Base-by-base conservation (phyloP, 2,113 vertebrate species). In the Cyprichromis sp. region DNA sequence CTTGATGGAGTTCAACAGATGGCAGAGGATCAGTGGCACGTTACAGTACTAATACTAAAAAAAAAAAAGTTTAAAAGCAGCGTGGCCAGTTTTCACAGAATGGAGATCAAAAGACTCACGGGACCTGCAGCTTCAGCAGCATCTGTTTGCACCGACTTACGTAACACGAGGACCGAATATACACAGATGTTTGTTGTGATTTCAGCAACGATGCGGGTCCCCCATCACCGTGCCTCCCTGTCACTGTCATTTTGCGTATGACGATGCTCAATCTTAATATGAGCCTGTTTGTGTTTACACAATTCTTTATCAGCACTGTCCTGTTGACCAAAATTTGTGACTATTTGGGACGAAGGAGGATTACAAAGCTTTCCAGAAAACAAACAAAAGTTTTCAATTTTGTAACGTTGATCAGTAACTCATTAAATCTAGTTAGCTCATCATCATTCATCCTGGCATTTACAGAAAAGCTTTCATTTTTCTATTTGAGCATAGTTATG, bases 161-260 rank as follows among this genome's bases (percentile, higher is more conserved):
- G 8, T 61, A 76, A 80, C 5, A 12, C 19, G 14, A 84, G 73
- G 38, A 79, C 10, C 42, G 14, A 40, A 63, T 24, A 19, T 0
- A 26, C n/a, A 78, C 17, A 57, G 34, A 36, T 17, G 73, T 87
- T 85, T 88, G 88, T 88, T 90, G 85, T 86, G 54, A 85, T 79
- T 83, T 47, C 4, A 83, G 71, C 68, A 86, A 83, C 52, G 9
- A 29, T 42, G 29, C 40, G 9, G 26, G 83, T 82, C 9, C 7
- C 7, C n/a, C 2, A 73, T 82, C 83, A 34, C 78, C 21, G 2
- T 17, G 82, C 34, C 53, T 54, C 78, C 34, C n/a, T 38, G 10
- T 73, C 57, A 61, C 38, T 9, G 2, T 12, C 14, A 13, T 52
- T 78, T 55, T 24, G 7, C 17, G 6, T 26, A 31, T 76, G 29